A percentile compares a stretch with the other conserved stretches of the same genome.
phyloP scores from a whole-genome alignment of 2,797 vertebrate genomes.

The Enteromius unitaeniatus region DNA sequence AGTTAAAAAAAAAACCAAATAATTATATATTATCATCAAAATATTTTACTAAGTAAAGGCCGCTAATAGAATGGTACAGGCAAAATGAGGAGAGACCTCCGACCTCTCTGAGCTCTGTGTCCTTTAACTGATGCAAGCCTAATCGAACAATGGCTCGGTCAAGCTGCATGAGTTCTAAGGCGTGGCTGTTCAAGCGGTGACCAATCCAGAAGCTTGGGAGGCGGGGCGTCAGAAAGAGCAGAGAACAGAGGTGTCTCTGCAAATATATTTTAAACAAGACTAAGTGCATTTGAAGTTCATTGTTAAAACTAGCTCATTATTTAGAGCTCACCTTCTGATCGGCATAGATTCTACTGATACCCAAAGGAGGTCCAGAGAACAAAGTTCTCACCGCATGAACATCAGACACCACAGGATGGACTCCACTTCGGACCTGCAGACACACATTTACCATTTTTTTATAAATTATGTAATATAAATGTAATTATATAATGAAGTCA shows the following conservation, averaged over 20 bases:
- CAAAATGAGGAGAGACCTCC: background rate
- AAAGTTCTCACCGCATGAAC: conserved; percentile 79
- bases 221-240: conserved; percentile 87
- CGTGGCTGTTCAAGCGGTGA: conserved; percentile 80
- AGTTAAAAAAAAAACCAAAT: no score
- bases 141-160: conserved; percentile 85
- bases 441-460: background rate
- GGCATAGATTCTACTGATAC: conserved; percentile 73
- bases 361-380: conserved; percentile 82
- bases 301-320: background rate
- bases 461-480: no score
- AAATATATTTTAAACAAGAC: background rate
- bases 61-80: background rate
- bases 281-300: background rate
- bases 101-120: conserved; percentile 86
- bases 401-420: conserved; percentile 78
- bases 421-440: conserved; percentile 81
- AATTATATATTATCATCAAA: no score
- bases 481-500: no score
- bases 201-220: conserved; percentile 82
- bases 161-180: conserved; percentile 84
- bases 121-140: conserved; percentile 81
- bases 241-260: conserved; percentile 84
- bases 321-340: conserved; percentile 84
- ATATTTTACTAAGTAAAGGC: background rate